Evolutionary conservation across 2,113 vertebrate genomes (phyloP), one percentile per base, ranked within the genome.

Genomic region (Pterophyllum scalare): DNA sequence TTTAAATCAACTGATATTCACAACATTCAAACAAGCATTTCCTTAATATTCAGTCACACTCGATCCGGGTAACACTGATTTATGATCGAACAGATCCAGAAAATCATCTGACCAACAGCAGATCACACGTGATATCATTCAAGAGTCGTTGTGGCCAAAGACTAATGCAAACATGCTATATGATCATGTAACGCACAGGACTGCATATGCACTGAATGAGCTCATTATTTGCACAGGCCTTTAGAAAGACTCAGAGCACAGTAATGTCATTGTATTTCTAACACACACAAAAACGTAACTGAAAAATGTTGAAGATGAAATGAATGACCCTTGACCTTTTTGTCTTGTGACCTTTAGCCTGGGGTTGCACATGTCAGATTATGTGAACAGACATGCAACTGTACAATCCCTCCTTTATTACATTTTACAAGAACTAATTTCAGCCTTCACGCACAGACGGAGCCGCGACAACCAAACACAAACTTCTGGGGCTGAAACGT

Each of bases 281-380:
- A 72, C 43, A 52, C 35, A 22, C n/a, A 28, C 28, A 28, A 38
- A 19, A 13, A n/a, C n/a, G 7, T 14, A 22, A 38, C 33, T 38
- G 20, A 38, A 72, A 28, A 72, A 20, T 1, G 43, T 14, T 28
- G 0, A 70, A 70, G 0, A 24, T 67, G 62, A 2, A 17, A 1
- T 2, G 38, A 0, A 22, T 28, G 43, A 0, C 49, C 9, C 43
- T 70, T 70, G 24, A 20, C 0, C 43, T 52, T 52, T 52, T 72
- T 19, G 0, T 52, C 2, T 70, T 0, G 6, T 28, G 24, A 52
- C 22, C 22, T 67, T 67, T 28, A 9, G 64, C 46, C 15, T 70
- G 28, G 46, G 28, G 28, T 52, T 52, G 31, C 0, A 0, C 6
- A 26, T 52, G 15, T 4, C 65, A 28, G 10, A 70, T 52, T 17